Percentiles rank a stretch among this genome's conserved stretches.
Evolutionary conservation across 2,888 invertebrate genomes (phyloP).

Genomic region (Eupsilia transversa): DNA sequence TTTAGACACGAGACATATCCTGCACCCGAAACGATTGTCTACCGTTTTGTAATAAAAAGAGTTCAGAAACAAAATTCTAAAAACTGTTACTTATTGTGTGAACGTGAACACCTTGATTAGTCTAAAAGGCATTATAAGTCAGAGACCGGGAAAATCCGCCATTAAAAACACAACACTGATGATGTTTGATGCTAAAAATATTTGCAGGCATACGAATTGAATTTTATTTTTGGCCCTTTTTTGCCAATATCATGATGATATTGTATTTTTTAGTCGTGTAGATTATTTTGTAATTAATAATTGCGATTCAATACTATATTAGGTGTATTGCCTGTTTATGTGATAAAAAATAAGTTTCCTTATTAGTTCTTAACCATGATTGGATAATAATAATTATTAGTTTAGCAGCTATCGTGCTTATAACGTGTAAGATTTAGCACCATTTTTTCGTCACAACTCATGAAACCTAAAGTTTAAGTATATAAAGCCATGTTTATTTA

Average conservation of each 20-base stretch:
- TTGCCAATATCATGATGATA: conserved; percentile 35
- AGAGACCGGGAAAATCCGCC: conserved; percentile 25
- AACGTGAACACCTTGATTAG: conserved; percentile 24
- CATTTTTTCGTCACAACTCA: not conserved
- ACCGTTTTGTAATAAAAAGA: conserved; percentile 38
- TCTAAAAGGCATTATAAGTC: conserved; percentile 8
- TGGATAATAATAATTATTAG: conserved; percentile 30
- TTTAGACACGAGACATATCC: conserved; percentile 25
- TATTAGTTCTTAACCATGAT: conserved; percentile 50
- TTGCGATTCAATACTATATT: conserved; percentile 26
- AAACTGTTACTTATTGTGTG: not conserved
- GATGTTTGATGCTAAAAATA: conserved; percentile 13
- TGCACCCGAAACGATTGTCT: conserved; percentile 15
- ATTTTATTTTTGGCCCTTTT: conserved; percentile 28
- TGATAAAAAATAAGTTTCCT: conserved; percentile 57
- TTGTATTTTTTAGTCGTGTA: conserved; percentile 31
- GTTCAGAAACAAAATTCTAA: not conserved
- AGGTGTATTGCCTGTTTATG: not conserved
- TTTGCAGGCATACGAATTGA: conserved; percentile 10
- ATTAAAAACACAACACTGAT: not conserved
- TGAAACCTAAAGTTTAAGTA: not conserved
- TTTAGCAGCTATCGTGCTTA: not conserved
- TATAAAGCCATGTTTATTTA: not conserved
- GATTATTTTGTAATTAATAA: conserved; percentile 33
- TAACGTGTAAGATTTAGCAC: not conserved